phyloP scores from a whole-genome alignment of 2,113 vertebrate species.

The Gobio gobio region DNA sequence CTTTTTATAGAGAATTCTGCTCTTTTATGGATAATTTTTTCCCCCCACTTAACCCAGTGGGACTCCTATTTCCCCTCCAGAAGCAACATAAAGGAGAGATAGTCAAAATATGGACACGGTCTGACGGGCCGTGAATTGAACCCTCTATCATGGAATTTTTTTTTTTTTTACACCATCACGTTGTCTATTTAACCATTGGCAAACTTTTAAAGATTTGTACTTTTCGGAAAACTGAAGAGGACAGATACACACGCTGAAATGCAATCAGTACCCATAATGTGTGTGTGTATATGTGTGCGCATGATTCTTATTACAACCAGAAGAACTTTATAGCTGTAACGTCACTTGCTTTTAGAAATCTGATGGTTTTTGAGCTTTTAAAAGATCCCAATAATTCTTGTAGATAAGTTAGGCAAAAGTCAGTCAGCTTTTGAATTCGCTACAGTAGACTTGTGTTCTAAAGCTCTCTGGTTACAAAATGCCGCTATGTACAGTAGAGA shows the following conservation, averaged over 20 bases:
- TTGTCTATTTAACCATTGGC: slow-evolving; percentile 16
- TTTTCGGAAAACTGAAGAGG: background rate
- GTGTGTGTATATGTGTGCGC: background rate
- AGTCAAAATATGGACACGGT: background rate
- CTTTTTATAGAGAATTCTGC: slow-evolving; percentile 8
- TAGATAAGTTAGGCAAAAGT: background rate
- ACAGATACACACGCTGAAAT: slow-evolving; percentile 6
- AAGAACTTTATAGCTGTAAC: slow-evolving; percentile 15
- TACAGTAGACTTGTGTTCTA: background rate
- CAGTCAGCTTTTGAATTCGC: background rate
- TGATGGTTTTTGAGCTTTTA: slow-evolving; percentile 26
- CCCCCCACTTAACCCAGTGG: background rate
- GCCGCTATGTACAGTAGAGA: slow-evolving; percentile 10
- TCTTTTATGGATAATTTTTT: slow-evolving; percentile 22
- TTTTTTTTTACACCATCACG: background rate
- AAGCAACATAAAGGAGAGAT: background rate
- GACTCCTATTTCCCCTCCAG: background rate
- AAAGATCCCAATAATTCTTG: slow-evolving; percentile 16
- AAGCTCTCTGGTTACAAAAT: background rate
- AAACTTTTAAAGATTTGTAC: background rate
- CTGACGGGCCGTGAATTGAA: background rate
- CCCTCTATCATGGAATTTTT: background rate
- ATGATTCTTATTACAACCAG: slow-evolving; percentile 15
- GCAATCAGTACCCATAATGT: slow-evolving; percentile 18
- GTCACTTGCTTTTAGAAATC: slow-evolving; percentile 20